Base-by-base conservation (phyloP, 92 coral and sea anemone species). In the Parazoanthus darwini region DNA sequence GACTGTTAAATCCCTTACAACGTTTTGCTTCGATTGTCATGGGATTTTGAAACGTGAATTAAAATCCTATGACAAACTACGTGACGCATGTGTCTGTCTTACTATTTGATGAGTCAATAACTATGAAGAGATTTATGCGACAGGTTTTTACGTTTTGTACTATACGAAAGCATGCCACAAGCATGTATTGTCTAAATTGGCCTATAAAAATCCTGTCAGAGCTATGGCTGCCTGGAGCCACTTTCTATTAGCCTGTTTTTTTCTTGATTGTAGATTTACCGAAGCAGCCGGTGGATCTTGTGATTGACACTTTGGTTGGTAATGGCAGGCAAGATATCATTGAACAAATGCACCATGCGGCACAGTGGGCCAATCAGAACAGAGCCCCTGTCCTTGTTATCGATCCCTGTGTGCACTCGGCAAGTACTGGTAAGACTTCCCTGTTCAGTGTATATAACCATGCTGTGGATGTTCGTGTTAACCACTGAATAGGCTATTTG, bases 361-460 rank as follows among this genome's bases (percentile, higher is more conserved):
- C 88, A 56, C 93, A 89, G 58, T 94, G 98, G 98, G 95, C 98
- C 93, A 94, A 94, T 91, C 89, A 94, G 79, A 94, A 94, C 86
- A 94, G 90, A 90, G 98, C 98, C 15, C 98, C 98, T 14, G 95
- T 94, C 23, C 89, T 94, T 26, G 89, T 93, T 15, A 89, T 94
- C 38, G 98, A 94, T 77, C 98, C 98, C 9, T 91, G 98, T 78
- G 79, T 88, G 71, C 92, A 90, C 80, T 87, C 91, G 39, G 68
- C 91, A 66, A 74, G 86, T 48, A 68, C 92, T 70, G 98, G 98
- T 94, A 85, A 71, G 91, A 13, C 22, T n/a, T 43, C 15, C 7
- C 51, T 7, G 16, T n/a, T 13, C 33, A 8, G 22, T 44, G 46
- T 22, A 6, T 9, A 58, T 58, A 58, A 58, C 33, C 33, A 58